These are phyloP conservation scores for Orcinus orca DNA, from an alignment of 2,113 vertebrate genomes.

Conservation along the genomic window DNA sequence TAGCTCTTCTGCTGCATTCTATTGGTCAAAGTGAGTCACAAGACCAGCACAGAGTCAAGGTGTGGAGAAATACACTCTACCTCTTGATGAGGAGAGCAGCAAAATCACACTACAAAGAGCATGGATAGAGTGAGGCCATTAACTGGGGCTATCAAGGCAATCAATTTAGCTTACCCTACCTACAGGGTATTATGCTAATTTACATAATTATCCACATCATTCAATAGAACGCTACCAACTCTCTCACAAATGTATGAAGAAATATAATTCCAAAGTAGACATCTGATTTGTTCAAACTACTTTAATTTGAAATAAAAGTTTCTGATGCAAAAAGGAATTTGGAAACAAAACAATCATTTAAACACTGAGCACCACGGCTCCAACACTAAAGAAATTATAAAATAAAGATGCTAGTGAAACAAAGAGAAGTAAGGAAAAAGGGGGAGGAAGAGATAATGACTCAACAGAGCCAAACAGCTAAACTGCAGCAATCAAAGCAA, in stretches of 20 bases:
- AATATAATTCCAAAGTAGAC: neutral
- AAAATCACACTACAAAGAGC: neutral
- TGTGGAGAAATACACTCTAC: neutral
- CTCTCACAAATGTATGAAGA: neutral
- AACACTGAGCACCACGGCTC: constrained; percentile 4
- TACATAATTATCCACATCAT: neutral
- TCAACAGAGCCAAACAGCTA: constrained; percentile 57
- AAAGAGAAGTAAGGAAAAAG: constrained; percentile 52
- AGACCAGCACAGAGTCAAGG: neutral
- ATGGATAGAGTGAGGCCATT: neutral
- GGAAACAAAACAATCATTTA: constrained; percentile 58
- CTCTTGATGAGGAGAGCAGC: neutral
- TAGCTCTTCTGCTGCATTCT: neutral
- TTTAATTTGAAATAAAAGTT: constrained; percentile 57
- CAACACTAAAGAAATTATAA: constrained; percentile 70
- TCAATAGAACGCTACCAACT: neutral
- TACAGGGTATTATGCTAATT: neutral
- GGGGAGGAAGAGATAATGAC: constrained; percentile 50
- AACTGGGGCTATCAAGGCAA: neutral
- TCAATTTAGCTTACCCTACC: neutral
- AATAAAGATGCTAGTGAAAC: constrained; percentile 72
- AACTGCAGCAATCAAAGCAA: constrained; percentile 70
- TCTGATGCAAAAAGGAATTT: neutral
- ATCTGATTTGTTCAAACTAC: constrained; percentile 20
- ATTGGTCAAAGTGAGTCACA: neutral